Evolutionary conservation across 2,888 invertebrate species (phyloP).

Genomic region (Saturnia pavonia): DNA sequence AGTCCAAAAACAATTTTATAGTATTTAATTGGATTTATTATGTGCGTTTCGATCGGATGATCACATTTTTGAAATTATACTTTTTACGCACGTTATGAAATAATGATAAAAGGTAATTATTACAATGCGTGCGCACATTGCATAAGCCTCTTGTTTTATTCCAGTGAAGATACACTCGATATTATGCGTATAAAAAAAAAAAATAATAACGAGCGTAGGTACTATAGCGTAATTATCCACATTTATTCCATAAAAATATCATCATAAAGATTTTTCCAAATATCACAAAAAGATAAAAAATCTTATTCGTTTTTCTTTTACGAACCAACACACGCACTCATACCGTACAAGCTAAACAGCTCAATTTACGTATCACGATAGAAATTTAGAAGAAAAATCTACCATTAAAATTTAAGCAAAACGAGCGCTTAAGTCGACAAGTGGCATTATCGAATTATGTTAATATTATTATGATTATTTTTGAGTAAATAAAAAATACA

Average conservation of each 20-base stretch:
- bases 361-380: background rate
- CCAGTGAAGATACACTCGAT: too few relatives aligned
- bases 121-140: too few relatives aligned
- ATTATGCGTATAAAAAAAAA: too few relatives aligned
- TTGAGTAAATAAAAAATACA: background rate
- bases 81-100: too few relatives aligned
- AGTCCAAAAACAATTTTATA: too few relatives aligned
- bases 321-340: background rate
- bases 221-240: too few relatives aligned
- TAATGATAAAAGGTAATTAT: too few relatives aligned
- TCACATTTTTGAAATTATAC: background rate
- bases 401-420: background rate
- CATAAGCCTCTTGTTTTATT: too few relatives aligned
- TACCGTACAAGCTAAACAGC: background rate
- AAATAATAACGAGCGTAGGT: too few relatives aligned
- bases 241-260: background rate
- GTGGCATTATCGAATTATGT: background rate
- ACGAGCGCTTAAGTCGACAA: background rate
- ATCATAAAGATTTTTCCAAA: background rate
- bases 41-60: background rate
- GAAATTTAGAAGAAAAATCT: background rate
- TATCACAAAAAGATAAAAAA: background rate
- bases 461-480: background rate
- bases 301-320: background rate
- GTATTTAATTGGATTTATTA: too few relatives aligned